Conservation (phyloP, 1,140 invertebrate genomes). For the Oreohelix idahoensis region DNA sequence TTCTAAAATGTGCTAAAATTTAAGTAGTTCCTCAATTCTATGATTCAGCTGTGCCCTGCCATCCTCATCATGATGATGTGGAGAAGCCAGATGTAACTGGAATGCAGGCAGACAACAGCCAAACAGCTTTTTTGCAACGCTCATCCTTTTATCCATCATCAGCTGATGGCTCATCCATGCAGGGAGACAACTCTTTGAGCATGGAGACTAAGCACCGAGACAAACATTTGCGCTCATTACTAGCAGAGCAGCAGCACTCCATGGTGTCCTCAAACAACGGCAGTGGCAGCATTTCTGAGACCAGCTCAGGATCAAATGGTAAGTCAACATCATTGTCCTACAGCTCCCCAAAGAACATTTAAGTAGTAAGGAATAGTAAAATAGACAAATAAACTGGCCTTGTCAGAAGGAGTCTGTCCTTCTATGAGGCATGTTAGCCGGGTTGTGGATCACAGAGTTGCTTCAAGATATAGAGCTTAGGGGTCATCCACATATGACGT, state of each 20-base stretch:
- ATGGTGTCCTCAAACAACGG: slow-evolving; percentile 11
- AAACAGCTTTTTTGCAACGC: slow-evolving; percentile 8
- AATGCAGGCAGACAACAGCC: slow-evolving; percentile 18
- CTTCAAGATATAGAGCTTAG: no score
- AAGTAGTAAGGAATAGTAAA: no score
- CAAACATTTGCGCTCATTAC: slow-evolving; percentile 13
- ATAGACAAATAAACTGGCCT: no score
- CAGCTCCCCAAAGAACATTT: no score
- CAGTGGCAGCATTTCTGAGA: slow-evolving; percentile 14
- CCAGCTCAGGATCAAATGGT: slow-evolving; percentile 17
- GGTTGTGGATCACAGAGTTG: no score
- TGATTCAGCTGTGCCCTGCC: background rate
- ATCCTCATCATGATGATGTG: background rate
- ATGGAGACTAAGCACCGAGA: slow-evolving; percentile 12
- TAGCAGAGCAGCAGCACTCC: slow-evolving; percentile 26
- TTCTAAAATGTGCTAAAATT: background rate
- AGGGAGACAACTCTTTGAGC: background rate
- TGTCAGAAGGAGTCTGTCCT: no score
- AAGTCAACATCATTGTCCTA: no score
- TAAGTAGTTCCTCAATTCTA: background rate
- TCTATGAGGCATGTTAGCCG: no score
- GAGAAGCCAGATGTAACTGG: background rate
- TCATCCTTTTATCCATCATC: slow-evolving; percentile 12
- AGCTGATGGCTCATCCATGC: background rate
- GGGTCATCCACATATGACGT: no score